Evolutionary conservation across 2,888 invertebrate species (phyloP).

Genomic region (Heliconius erato): DNA sequence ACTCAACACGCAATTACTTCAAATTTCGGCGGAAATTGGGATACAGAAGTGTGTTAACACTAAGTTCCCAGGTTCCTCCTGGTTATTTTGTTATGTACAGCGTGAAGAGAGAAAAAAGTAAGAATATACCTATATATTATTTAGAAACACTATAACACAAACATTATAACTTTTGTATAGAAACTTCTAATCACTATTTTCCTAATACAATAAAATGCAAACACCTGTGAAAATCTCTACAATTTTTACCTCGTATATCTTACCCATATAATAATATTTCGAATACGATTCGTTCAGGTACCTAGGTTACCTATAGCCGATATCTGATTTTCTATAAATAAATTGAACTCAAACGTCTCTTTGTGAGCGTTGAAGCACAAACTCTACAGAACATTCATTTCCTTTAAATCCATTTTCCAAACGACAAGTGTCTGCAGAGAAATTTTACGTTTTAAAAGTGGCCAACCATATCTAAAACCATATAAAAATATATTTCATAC

Average conservation of each 20-base stretch:
- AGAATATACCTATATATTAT: no score
- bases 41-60: no score
- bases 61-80: no score
- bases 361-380: conserved; percentile 34
- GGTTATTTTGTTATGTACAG: no score
- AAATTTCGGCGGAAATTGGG: no score
- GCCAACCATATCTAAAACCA: not conserved
- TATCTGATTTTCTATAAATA: conserved; percentile 35
- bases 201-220: not conserved
- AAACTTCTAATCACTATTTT: not conserved
- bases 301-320: not conserved
- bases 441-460: conserved; percentile 1
- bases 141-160: no score
- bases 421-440: conserved; percentile 35
- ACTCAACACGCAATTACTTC: no score
- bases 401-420: conserved; percentile 35
- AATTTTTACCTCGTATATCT: not conserved
- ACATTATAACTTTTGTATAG: not conserved
- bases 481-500: not conserved
- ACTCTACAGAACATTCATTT: conserved; percentile 36
- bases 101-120: no score
- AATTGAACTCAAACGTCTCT: conserved; percentile 34
- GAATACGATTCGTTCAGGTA: conserved; percentile 12
- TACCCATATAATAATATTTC: conserved; percentile 4
- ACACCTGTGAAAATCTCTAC: not conserved